Evolutionary conservation across 1,140 invertebrate species (phyloP), one percentile per base, ranked within the genome.

Genomic region (Pseudomyrmex gracilis): DNA sequence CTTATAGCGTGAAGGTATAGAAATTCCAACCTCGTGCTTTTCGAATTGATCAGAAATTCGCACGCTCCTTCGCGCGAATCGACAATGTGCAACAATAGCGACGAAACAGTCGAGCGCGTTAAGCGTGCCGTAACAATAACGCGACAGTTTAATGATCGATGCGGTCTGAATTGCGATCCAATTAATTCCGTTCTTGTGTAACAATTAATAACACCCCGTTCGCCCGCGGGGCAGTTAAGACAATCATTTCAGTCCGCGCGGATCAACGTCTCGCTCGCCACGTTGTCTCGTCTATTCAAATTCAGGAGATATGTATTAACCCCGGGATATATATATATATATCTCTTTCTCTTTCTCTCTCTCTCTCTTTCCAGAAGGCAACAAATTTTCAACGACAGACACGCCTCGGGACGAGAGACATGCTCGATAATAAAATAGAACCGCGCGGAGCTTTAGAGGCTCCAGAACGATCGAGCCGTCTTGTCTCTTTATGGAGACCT

Each of bases 351-450:
- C 64, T 20, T 55, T 24, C 71, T 88, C 71, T 70, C 80, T 34
- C 34, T 34, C 34, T 34, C 34, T 34, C 5, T 34, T 34, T 34
- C 34, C 34, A 12, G 51, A 51, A 4, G 64, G 60, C 61, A 64
- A 88, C 57, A 61, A 86, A 87, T 90, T 89, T 82, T 82, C 67
- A 12, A 63, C 34, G 34, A 34, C 24, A 63, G 82, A 80, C 63
- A 51, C 20, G 12, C 24, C 55, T 10, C 24, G 45, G 20, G 51
- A 51, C 64, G 66, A 77, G 77, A 71, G 82, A 88, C 85, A 67
- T 55, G 64, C 78, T 76, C 85, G 68, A 91, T 93, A 85, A 88
- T 88, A 90, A 90, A 88, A 90, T 89, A 64, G 83, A 84, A 84
- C 87, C 60, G 82, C 55, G 34, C 34, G 34, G 34, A 60, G 78